Evolutionary conservation across 1,140 invertebrate species (phyloP).

Genomic region (Cyclina sinensis): DNA sequence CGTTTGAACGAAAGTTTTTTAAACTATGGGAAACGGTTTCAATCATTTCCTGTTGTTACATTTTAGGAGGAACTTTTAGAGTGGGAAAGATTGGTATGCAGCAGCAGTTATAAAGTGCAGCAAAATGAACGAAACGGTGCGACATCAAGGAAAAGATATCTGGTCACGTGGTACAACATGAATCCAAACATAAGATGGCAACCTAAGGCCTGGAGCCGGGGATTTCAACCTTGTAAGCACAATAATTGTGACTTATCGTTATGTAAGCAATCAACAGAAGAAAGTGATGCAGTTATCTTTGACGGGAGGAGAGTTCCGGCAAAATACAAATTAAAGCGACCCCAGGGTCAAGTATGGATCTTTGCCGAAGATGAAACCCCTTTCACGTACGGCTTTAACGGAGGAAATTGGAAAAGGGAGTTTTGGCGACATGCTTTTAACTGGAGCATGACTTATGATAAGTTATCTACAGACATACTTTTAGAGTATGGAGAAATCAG

Average conservation of each 20-base stretch:
- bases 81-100: no score
- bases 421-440: not conserved
- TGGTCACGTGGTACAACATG: conserved; percentile 2
- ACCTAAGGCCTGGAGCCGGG: not conserved
- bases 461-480: not conserved
- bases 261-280: no score
- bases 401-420: not conserved
- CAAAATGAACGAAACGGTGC: no score
- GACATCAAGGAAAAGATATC: no score
- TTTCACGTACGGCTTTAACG: not conserved
- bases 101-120: no score
- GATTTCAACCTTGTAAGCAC: not conserved
- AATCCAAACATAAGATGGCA: no score
- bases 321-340: not conserved
- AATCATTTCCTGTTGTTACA: no score
- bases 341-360: conserved; percentile 7
- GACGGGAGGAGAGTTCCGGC: not conserved
- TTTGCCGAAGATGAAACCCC: not conserved
- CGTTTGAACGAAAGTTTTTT: no score
- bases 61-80: no score
- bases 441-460: not conserved
- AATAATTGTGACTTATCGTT: not conserved
- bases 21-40: no score
- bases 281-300: conserved; percentile 18
- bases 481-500: not conserved